Conservation (phyloP, 1,140 invertebrate species). For the Pantala flavescens region DNA sequence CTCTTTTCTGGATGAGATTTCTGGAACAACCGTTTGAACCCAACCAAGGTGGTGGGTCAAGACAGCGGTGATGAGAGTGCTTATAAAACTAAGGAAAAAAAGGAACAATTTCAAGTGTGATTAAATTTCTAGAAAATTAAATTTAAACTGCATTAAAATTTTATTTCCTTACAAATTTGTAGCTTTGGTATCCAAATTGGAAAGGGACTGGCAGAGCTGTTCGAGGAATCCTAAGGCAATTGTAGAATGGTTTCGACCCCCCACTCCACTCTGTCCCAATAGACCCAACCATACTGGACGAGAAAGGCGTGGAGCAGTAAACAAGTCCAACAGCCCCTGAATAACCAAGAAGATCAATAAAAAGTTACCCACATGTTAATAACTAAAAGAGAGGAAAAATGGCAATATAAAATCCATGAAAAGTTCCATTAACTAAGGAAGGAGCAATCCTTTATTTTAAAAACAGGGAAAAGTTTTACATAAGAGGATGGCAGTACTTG, state of each 20-base stretch:
- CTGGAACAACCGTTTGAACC: constrained; percentile 61
- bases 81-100: constrained; percentile 78
- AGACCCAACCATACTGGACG: constrained; percentile 58
- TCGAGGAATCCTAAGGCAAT: constrained; percentile 43
- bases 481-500: no score
- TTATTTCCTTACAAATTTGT: constrained; percentile 67
- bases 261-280: constrained; percentile 36
- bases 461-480: no score
- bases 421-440: no score
- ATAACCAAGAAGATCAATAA: constrained; percentile 23
- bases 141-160: constrained; percentile 16
- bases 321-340: constrained; percentile 51
- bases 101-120: no score
- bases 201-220: constrained; percentile 47
- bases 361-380: no score
- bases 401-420: no score
- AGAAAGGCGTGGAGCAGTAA: constrained; percentile 51
- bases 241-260: constrained; percentile 14
- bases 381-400: no score
- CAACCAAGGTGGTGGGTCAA: constrained; percentile 82
- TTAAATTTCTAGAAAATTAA: not conserved
- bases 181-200: constrained; percentile 57
- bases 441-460: no score
- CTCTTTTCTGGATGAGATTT: not conserved
- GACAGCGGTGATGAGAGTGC: constrained; percentile 75